Conservation (phyloP, 2,113 vertebrate genomes). For the Halcyon malimbica region DNA sequence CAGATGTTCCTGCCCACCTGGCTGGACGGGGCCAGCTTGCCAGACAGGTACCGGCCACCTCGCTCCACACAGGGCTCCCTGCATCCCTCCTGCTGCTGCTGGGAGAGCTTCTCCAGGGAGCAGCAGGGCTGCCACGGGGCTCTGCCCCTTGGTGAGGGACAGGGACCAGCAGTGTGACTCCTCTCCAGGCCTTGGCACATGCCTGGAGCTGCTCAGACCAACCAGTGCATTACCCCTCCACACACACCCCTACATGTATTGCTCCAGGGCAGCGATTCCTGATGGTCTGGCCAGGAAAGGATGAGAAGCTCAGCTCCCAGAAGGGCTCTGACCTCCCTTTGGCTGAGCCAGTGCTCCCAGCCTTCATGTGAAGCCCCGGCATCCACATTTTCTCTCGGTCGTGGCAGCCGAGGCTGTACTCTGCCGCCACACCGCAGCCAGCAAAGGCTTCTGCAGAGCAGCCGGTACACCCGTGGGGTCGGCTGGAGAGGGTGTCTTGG, state of each 20-base stretch:
- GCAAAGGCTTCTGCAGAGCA: neutral
- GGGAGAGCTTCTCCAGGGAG: neutral
- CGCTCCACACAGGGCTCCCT: neutral
- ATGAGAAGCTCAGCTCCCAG: neutral
- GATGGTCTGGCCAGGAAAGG: neutral
- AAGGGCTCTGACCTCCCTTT: neutral
- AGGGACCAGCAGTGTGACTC: neutral
- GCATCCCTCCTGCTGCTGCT: neutral
- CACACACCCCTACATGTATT: fast-evolving
- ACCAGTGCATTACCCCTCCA: neutral
- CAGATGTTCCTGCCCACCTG: constrained; percentile 78
- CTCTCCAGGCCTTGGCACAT: neutral
- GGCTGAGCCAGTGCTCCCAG: neutral
- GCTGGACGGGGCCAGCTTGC: constrained; percentile 85
- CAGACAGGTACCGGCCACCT: constrained; percentile 78
- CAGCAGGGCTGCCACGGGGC: neutral
- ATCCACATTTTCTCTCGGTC: neutral
- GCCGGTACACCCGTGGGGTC: fast-evolving
- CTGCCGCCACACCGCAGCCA: neutral
- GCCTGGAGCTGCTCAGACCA: neutral
- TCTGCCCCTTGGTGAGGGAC: neutral
- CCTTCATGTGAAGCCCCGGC: neutral
- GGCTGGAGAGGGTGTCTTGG: fast-evolving
- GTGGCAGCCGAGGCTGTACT: neutral
- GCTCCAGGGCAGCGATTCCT: neutral